Evolutionary conservation across 2,888 invertebrate species (phyloP), one percentile per base, ranked within the genome.

Genomic region (Notocelia uddmanniana): DNA sequence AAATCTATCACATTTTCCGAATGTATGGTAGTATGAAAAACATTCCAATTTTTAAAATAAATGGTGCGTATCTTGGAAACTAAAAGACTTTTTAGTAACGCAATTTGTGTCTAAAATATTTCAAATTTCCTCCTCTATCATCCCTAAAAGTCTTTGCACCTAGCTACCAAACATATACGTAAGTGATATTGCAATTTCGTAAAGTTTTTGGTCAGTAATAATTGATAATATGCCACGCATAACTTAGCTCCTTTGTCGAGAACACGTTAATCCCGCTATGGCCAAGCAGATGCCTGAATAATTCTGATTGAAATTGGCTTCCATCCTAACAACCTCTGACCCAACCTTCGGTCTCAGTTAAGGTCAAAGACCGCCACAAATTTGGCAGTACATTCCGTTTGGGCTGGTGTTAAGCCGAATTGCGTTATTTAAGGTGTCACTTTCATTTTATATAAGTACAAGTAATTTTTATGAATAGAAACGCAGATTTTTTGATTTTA

Each of bases 191-290:
- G 63, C 18, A 23, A 48, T 58, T 57, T 50, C 23, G 63, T 15
- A 48, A 55, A 37, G 57, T 69, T 63, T 26, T 26, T 5, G 26
- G 63, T 63, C 63, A 41, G 50, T 19, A 48, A 41, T 18, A n/a
- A 64, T 13, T 13, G 57, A 64, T 64, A 70, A 70, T 64, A 37
- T 58, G 64, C 58, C 21, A 64, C 52, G 52, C 58, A 64, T 70
- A 66, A 70, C 41, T 70, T 70, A 64, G 70, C 50, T 64, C 64
- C 64, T 66, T 70, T 66, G 58, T 58, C 37, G 58, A 50, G 26
- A 58, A 50, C 70, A 11, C 50, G 64, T 52, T 64, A 21, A 58
- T 52, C 26, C 58, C 52, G 63, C 21, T 59, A 64, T 52, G 26
- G 13, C 13, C 41, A 66, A 66, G 50, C 64, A 58, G 57, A 58